Evolutionary conservation across 2,113 vertebrate species (phyloP).

Genomic region (Sander lucioperca): DNA sequence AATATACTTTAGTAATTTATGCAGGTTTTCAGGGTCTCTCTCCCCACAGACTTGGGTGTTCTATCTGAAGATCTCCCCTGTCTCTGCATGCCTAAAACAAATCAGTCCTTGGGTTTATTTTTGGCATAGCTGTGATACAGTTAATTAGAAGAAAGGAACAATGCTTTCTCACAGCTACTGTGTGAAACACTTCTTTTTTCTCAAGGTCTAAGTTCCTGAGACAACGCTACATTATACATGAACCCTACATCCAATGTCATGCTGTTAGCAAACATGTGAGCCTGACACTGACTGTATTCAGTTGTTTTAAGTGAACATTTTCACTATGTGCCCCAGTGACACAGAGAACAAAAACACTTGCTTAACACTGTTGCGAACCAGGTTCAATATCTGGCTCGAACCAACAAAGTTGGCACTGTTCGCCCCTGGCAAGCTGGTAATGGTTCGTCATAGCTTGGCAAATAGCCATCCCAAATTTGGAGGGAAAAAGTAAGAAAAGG

Average conservation of each 20-base stretch:
- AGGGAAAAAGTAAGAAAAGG: slow-evolving; percentile 15
- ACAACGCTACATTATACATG: slow-evolving; percentile 39
- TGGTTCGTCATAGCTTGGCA: slow-evolving; percentile 30
- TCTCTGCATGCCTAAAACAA: slow-evolving; percentile 64
- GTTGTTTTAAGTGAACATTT: background rate
- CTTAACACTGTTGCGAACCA: background rate
- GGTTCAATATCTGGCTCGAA: slow-evolving; percentile 7
- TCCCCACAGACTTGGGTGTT: slow-evolving; percentile 70
- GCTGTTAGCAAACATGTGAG: slow-evolving; percentile 18
- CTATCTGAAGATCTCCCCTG: slow-evolving; percentile 52
- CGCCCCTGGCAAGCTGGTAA: background rate
- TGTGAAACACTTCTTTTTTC: slow-evolving; percentile 29
- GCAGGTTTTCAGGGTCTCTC: slow-evolving; percentile 74
- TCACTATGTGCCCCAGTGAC: background rate
- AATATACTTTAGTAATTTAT: slow-evolving; percentile 75
- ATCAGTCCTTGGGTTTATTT: slow-evolving; percentile 70
- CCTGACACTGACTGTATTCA: background rate
- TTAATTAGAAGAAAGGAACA: slow-evolving; percentile 73
- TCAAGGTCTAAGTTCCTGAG: slow-evolving; percentile 47
- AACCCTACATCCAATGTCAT: slow-evolving; percentile 33
- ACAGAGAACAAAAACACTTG: slow-evolving; percentile 1
- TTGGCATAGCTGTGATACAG: slow-evolving; percentile 67
- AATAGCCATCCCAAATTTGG: slow-evolving; percentile 21
- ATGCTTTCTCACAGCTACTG: slow-evolving; percentile 52
- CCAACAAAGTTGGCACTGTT: slow-evolving; percentile 17